phyloP scores from a whole-genome alignment of 2,888 invertebrate species.

The Drosophila dives region DNA sequence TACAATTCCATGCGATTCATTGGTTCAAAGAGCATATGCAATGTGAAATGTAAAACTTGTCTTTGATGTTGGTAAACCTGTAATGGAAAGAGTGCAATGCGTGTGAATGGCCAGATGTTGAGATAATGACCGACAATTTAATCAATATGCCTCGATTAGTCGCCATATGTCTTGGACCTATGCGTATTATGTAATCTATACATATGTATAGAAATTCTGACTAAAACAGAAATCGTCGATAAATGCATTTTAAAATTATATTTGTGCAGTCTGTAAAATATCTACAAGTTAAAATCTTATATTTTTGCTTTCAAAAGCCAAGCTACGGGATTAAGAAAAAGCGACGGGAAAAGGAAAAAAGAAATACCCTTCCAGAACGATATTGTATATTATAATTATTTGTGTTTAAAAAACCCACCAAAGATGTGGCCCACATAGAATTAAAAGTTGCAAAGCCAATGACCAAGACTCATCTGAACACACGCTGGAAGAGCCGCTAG shows the following conservation, averaged over 20 bases:
- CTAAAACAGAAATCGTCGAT: too few species aligned
- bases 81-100: not conserved
- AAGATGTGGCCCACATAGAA: too few species aligned
- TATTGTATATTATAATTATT: not conserved
- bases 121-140: constrained; percentile 15
- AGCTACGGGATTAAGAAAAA: too few species aligned
- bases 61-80: constrained; percentile 18
- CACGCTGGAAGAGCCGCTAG: too few species aligned
- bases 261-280: too few species aligned
- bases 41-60: constrained; percentile 34
- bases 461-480: too few species aligned
- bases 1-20: constrained; percentile 65
- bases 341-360: not conserved
- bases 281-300: too few species aligned
- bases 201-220: too few species aligned
- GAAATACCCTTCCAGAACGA: not conserved
- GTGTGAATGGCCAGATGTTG: constrained; percentile 49
- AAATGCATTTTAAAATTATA: too few species aligned
- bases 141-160: not conserved
- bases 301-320: too few species aligned
- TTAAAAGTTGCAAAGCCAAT: too few species aligned
- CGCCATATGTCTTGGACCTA: constrained; percentile 25
- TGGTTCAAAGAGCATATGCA: constrained; percentile 72
- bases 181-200: too few species aligned
- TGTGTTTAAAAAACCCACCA: not conserved